phyloP scores from a whole-genome alignment of 2,797 vertebrate genomes.

The Chelidonichthys spinosus region DNA sequence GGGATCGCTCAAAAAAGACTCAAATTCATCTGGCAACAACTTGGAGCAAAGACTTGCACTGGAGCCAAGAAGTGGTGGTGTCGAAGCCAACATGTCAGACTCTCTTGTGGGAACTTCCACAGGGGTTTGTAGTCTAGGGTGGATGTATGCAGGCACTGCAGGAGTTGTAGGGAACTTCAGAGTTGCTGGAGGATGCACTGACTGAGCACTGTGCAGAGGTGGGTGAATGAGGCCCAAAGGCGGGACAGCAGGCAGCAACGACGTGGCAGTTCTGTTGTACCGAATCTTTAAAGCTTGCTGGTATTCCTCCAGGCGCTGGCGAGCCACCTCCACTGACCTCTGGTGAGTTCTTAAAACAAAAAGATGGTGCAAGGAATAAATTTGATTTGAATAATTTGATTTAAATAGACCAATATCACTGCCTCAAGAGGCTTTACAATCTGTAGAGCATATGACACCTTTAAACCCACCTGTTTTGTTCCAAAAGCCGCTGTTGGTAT shows the following conservation, averaged over 20 bases:
- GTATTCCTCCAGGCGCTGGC: conserved; percentile 88
- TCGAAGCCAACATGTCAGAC: neutral
- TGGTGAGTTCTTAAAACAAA: conserved; percentile 83
- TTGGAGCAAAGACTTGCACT: neutral
- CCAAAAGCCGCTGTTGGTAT: conserved; percentile 89
- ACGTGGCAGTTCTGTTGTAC: conserved; percentile 49
- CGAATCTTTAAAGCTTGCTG: conserved; percentile 84
- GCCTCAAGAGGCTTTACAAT: neutral
- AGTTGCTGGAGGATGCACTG: neutral
- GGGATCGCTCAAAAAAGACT: neutral
- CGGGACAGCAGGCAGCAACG: neutral
- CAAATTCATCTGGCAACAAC: neutral
- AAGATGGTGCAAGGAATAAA: neutral
- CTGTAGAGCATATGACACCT: neutral
- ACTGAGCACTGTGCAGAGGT: neutral
- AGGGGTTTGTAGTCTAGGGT: conserved; percentile 2
- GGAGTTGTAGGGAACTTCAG: neutral
- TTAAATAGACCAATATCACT: neutral
- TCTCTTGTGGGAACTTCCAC: conserved; percentile 27
- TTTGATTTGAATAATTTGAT: neutral
- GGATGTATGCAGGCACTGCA: neutral
- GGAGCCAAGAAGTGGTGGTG: neutral
- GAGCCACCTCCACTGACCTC: conserved; percentile 86
- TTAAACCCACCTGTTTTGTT: conserved; percentile 84
- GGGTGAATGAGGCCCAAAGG: neutral